These are phyloP conservation scores for Parnassius apollo DNA, from an alignment of 2,888 invertebrate species.

Conservation along the genomic window DNA sequence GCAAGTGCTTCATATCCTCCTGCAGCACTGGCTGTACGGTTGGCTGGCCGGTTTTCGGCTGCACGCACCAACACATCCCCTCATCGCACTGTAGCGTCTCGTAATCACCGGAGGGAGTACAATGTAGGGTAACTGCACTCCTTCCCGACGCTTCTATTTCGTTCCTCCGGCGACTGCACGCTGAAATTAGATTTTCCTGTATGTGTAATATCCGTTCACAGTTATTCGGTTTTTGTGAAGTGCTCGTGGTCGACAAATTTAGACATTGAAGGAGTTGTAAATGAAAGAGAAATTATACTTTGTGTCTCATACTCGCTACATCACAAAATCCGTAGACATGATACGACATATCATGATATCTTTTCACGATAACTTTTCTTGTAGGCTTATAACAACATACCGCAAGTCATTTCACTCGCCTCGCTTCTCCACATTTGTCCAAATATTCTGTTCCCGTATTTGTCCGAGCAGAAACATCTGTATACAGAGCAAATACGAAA, in stretches of 20 bases:
- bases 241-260: too few relatives aligned
- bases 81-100: constrained; percentile 85
- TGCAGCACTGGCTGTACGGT: constrained; percentile 79
- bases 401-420: constrained; percentile 83
- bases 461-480: constrained; percentile 85
- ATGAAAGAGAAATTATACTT: too few relatives aligned
- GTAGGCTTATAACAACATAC: constrained; percentile 58
- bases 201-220: neutral
- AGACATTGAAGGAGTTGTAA: too few relatives aligned
- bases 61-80: constrained; percentile 86
- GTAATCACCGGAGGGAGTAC: constrained; percentile 83
- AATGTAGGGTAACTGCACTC: constrained; percentile 82
- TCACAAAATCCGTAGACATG: too few relatives aligned
- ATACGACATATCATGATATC: too few relatives aligned
- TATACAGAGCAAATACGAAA: constrained; percentile 38
- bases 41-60: constrained; percentile 82
- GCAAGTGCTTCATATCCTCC: constrained; percentile 79
- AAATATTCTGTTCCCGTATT: constrained; percentile 82
- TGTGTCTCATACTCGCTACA: too few relatives aligned
- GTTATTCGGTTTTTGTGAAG: too few relatives aligned
- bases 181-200: constrained; percentile 47
- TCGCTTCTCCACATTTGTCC: constrained; percentile 83
- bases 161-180: constrained; percentile 82
- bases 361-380: neutral
- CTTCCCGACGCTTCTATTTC: constrained; percentile 73